Evolutionary conservation across 2,113 vertebrate genomes (phyloP).

Genomic region (Alligator mississippiensis): DNA sequence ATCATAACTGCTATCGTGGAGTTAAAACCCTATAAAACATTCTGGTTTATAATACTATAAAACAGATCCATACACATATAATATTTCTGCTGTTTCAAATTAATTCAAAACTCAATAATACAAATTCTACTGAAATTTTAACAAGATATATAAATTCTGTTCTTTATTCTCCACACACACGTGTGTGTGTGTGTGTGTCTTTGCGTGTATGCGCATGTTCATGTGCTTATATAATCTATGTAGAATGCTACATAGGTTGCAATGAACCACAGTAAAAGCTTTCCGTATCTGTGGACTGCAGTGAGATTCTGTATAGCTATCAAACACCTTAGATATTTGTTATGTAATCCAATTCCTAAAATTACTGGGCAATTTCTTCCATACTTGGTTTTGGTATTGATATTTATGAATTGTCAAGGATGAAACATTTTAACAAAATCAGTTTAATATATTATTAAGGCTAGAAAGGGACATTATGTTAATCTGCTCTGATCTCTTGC

Average conservation of each 20-base stretch:
- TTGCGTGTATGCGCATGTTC: background rate
- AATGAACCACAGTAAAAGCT: accelerated
- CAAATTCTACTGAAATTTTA: background rate
- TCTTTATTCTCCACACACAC: accelerated
- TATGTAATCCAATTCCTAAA: accelerated
- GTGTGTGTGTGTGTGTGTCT: no score
- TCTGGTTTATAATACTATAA: background rate
- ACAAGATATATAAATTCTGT: background rate
- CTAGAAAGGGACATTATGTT: no score
- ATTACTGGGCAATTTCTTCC: accelerated
- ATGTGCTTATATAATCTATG: accelerated
- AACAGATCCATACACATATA: accelerated
- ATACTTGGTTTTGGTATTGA: accelerated
- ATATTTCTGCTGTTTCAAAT: background rate
- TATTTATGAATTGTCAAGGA: background rate
- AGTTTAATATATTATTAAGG: no score
- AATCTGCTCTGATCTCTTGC: background rate
- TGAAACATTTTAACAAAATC: no score
- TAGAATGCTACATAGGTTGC: accelerated
- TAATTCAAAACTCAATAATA: background rate
- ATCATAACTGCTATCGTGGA: accelerated
- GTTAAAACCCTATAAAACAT: accelerated
- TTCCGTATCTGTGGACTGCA: accelerated
- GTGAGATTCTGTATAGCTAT: accelerated
- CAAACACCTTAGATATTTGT: background rate